Evolutionary conservation across 2,113 vertebrate species (phyloP).

Genomic region (Ranitomeya imitator): DNA sequence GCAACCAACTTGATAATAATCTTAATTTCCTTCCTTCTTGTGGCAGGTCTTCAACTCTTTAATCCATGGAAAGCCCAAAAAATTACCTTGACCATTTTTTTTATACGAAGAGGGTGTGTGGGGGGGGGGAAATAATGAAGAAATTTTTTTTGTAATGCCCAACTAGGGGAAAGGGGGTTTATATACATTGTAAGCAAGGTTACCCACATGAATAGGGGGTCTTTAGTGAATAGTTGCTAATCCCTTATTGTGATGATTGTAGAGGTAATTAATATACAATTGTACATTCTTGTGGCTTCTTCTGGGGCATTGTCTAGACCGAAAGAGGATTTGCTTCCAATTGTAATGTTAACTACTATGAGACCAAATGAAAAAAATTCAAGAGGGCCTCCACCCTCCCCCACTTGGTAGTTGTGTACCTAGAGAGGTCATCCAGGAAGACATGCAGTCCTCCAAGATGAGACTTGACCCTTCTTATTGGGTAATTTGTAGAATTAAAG

Average conservation of each 20-base stretch:
- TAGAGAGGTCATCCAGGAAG: neutral
- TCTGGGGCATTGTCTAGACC: neutral
- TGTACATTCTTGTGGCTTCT: neutral
- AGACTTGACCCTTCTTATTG: no score
- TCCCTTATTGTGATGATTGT: neutral
- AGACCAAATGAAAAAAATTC: neutral
- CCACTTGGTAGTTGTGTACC: neutral
- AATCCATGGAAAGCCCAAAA: no score
- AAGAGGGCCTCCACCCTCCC: neutral
- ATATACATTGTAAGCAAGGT: no score
- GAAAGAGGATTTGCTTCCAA: neutral
- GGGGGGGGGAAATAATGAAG: neutral
- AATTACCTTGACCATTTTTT: no score
- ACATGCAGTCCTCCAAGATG: no score
- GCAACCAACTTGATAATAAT: conserved; percentile 18
- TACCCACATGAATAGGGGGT: neutral
- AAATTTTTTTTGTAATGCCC: neutral
- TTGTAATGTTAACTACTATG: neutral
- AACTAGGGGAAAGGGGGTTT: neutral
- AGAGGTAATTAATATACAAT: conserved; percentile 8
- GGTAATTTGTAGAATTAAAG: no score
- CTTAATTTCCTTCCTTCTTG: neutral
- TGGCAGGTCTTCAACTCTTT: conserved; percentile 1
- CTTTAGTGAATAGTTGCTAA: conserved; percentile 11
- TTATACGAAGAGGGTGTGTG: no score